Percentiles rank a stretch among this genome's conserved stretches.
These are phyloP conservation scores for Benitochromis conjunctus DNA, from an alignment of 2,113 vertebrate species.

Conservation along the genomic window DNA sequence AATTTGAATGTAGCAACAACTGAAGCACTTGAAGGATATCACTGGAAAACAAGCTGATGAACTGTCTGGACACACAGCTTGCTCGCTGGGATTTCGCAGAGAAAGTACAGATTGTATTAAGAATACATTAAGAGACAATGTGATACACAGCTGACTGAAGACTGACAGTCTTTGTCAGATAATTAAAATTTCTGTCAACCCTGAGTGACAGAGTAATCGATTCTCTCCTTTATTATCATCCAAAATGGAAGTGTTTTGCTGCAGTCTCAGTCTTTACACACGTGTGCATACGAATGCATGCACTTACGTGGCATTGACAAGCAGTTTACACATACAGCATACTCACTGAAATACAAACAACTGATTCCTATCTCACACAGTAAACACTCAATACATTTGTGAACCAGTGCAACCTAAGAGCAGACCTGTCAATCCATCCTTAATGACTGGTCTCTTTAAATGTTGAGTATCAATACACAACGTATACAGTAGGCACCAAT, in stretches of 20 bases:
- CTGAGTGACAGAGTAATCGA: conserved; percentile 38
- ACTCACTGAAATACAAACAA: not conserved
- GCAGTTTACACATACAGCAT: not conserved
- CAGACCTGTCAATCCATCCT: not conserved
- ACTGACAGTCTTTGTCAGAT: conserved; percentile 38
- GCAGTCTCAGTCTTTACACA: conserved; percentile 1
- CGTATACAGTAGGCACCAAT: not conserved
- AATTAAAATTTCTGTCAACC: conserved; percentile 30
- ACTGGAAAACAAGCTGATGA: not conserved
- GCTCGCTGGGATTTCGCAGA: conserved; percentile 1
- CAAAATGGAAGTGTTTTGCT: conserved; percentile 22
- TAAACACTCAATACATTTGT: not conserved
- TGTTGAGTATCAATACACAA: not conserved
- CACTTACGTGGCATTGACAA: not conserved
- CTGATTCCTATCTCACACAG: not conserved
- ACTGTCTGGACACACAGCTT: conserved; percentile 1
- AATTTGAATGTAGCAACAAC: conserved; percentile 42
- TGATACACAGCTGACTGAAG: conserved; percentile 50
- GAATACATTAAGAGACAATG: conserved; percentile 40
- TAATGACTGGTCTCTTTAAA: not conserved
- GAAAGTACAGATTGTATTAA: conserved; percentile 11
- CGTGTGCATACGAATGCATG: not conserved
- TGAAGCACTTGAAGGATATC: not conserved
- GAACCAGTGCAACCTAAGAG: not conserved
- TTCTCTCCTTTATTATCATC: conserved; percentile 35